Percentiles rank a stretch among this genome's conserved stretches.
phyloP scores from a whole-genome alignment of 2,113 vertebrate species.

The Eulemur rufifrons region DNA sequence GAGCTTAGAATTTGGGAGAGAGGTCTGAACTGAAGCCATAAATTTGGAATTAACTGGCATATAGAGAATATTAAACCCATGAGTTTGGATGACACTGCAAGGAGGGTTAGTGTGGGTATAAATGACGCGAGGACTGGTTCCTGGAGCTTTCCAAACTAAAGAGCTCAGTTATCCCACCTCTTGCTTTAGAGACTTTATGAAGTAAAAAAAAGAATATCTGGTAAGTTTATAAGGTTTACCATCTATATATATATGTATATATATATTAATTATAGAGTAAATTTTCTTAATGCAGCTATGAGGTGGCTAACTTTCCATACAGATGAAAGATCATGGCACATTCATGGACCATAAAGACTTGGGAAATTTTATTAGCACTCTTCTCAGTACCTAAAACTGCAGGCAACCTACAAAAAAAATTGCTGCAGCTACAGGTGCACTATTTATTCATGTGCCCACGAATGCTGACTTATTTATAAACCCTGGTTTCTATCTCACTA shows the following conservation, averaged over 20 bases:
- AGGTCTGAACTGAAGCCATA: not conserved
- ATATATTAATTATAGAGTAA: not conserved
- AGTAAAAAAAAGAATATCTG: not conserved
- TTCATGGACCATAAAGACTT: not conserved
- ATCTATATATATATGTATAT: too few species aligned
- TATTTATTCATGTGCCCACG: too few species aligned
- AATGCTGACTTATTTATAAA: not conserved
- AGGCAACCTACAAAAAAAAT: not conserved
- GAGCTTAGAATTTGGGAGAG: not conserved
- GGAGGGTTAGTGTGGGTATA: accelerated
- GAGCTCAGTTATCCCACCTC: not conserved
- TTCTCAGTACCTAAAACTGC: not conserved
- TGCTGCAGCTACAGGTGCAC: not conserved
- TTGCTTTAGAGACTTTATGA: not conserved
- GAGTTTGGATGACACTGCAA: not conserved
- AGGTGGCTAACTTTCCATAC: not conserved
- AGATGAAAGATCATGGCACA: not conserved
- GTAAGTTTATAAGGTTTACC: not conserved
- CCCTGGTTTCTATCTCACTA: not conserved
- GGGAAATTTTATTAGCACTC: not conserved
- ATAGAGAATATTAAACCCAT: not conserved
- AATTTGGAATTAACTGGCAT: not conserved
- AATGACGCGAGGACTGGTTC: not conserved
- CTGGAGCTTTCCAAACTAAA: not conserved
- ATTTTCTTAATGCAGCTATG: not conserved